A percentile compares a stretch with the other conserved stretches of the same genome.
Conservation (phyloP, 1,140 invertebrate genomes). For the Saccostrea glomerata region DNA sequence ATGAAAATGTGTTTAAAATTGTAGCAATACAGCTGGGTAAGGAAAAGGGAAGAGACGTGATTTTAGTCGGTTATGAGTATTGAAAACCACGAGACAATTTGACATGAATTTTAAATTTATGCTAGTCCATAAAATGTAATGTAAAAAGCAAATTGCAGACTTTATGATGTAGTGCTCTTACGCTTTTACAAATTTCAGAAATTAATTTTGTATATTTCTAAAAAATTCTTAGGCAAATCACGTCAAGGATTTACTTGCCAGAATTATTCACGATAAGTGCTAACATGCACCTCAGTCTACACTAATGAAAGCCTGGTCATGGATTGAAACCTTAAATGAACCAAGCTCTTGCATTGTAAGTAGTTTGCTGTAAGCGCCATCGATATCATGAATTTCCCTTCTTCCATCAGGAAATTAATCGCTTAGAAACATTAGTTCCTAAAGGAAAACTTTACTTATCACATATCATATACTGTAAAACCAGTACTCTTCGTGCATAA, state of each 20-base stretch:
- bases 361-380: neutral
- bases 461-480: neutral
- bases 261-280: neutral
- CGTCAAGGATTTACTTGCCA: neutral
- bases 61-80: too few relatives aligned
- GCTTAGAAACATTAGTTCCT: constrained; percentile 13
- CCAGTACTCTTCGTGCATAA: neutral
- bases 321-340: constrained; percentile 13
- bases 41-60: too few relatives aligned
- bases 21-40: too few relatives aligned
- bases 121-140: too few relatives aligned
- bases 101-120: too few relatives aligned
- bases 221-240: neutral
- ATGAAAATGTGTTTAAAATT: neutral
- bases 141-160: too few relatives aligned
- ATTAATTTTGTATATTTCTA: neutral
- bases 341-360: neutral
- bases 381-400: neutral
- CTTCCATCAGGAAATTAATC: constrained; percentile 25
- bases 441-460: constrained; percentile 7
- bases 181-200: too few relatives aligned
- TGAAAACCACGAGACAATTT: too few relatives aligned
- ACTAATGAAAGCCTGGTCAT: neutral
- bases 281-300: neutral
- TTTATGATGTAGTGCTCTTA: too few relatives aligned